Evolutionary conservation across 2,888 invertebrate genomes (phyloP).

Genomic region (Pristionchus fissidentatus): DNA sequence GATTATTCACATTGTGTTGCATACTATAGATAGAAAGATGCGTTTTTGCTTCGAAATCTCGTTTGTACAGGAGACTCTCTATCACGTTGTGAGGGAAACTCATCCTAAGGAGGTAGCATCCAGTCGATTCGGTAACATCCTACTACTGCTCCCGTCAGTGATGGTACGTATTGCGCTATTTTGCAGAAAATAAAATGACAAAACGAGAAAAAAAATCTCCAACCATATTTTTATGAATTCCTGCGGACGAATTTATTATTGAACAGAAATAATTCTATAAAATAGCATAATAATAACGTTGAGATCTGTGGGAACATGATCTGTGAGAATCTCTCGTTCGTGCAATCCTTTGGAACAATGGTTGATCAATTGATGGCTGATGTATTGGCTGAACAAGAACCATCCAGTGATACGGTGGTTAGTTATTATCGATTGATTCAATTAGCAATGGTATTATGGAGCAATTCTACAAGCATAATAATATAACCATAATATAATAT

Average conservation of each 20-base stretch:
- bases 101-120: slow-evolving; percentile 75
- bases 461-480: background rate
- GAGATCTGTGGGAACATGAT: slow-evolving; percentile 71
- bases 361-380: slow-evolving; percentile 69
- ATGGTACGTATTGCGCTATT: slow-evolving; percentile 67
- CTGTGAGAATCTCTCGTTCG: slow-evolving; percentile 72
- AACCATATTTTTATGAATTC: background rate
- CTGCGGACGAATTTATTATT: no score
- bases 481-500: background rate
- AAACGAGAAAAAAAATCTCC: background rate
- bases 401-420: slow-evolving; percentile 5
- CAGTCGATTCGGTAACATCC: slow-evolving; percentile 72
- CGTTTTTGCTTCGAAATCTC: no score
- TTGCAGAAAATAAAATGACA: no score
- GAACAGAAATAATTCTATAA: no score
- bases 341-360: slow-evolving; percentile 71
- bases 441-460: no score
- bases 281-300: slow-evolving; percentile 3
- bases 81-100: slow-evolving; percentile 73
- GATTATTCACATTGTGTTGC: background rate
- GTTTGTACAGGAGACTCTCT: slow-evolving; percentile 66
- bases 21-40: background rate
- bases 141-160: slow-evolving; percentile 71
- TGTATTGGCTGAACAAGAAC: slow-evolving; percentile 51
- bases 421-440: background rate